These are phyloP conservation scores for Sesamia inferens DNA, from an alignment of 2,888 invertebrate genomes.

Conservation along the genomic window DNA sequence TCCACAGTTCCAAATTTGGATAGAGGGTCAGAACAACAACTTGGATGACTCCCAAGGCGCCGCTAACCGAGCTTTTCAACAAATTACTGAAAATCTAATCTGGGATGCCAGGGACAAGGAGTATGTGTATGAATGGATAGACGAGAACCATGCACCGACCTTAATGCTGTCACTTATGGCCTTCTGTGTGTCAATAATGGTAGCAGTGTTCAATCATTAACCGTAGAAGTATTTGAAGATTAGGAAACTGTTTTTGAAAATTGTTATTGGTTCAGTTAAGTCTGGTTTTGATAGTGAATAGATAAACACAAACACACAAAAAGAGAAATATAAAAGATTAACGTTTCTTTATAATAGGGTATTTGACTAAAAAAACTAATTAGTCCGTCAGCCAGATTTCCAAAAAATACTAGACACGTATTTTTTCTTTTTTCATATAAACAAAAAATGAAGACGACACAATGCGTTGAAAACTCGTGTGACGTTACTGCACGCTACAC, in stretches of 20 bases:
- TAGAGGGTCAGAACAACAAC: constrained; percentile 72
- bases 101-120: constrained; percentile 72
- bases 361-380: too few species aligned
- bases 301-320: not conserved
- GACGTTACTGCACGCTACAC: too few species aligned
- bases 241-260: constrained; percentile 19
- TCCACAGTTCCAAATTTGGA: constrained; percentile 79
- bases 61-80: constrained; percentile 62
- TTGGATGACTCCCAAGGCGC: constrained; percentile 71
- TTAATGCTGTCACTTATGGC: constrained; percentile 75
- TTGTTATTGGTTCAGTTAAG: not conserved
- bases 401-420: too few species aligned
- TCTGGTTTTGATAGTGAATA: not conserved
- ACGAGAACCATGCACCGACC: constrained; percentile 80
- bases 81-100: constrained; percentile 67
- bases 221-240: constrained; percentile 9
- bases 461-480: too few species aligned
- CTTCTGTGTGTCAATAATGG: constrained; percentile 71
- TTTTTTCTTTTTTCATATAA: too few species aligned
- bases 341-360: not conserved
- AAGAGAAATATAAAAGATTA: too few species aligned
- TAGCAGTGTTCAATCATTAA: constrained; percentile 75
- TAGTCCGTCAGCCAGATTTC: too few species aligned
- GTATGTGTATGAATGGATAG: constrained; percentile 83
- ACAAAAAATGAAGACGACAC: too few species aligned